A percentile compares a stretch with the other conserved stretches of the same genome.
Conservation (phyloP, 2,113 vertebrate genomes). For the Nansenia antarctica region DNA sequence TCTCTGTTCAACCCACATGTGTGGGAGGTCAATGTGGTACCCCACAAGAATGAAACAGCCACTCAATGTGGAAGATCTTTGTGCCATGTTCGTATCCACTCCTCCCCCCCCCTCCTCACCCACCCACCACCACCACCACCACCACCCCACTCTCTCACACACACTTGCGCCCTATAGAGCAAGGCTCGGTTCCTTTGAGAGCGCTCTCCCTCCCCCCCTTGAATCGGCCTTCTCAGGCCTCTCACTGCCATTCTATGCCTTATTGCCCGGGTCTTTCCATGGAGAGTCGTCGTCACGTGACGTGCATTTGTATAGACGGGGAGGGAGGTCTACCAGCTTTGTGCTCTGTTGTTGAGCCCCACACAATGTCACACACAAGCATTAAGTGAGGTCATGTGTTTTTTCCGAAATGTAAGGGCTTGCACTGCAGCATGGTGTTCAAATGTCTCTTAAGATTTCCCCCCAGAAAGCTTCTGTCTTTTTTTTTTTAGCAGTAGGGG, state of each 20-base stretch:
- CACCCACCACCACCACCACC: not conserved
- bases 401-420: not conserved
- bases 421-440: slow-evolving; percentile 16
- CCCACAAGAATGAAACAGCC: slow-evolving; percentile 65
- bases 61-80: slow-evolving; percentile 71
- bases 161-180: slow-evolving; percentile 63
- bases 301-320: slow-evolving; percentile 55
- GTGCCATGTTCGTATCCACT: slow-evolving; percentile 52
- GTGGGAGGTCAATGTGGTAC: slow-evolving; percentile 65
- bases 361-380: slow-evolving; percentile 21
- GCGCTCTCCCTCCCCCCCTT: slow-evolving; percentile 50
- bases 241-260: slow-evolving; percentile 65
- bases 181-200: slow-evolving; percentile 63
- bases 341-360: slow-evolving; percentile 49
- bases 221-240: slow-evolving; percentile 57
- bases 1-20: slow-evolving; percentile 67
- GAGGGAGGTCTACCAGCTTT: slow-evolving; percentile 62
- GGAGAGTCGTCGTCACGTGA: slow-evolving; percentile 47
- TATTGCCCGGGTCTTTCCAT: slow-evolving; percentile 59
- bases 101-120: not conserved
- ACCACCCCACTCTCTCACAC: slow-evolving; percentile 23
- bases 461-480: slow-evolving; percentile 37
- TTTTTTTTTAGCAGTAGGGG: slow-evolving; percentile 17
- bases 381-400: slow-evolving; percentile 42
- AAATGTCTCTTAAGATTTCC: not conserved